Percentiles rank a stretch among this genome's conserved stretches.
Conservation (phyloP, 2,797 vertebrate species). For the Pagetopsis macropterus region DNA sequence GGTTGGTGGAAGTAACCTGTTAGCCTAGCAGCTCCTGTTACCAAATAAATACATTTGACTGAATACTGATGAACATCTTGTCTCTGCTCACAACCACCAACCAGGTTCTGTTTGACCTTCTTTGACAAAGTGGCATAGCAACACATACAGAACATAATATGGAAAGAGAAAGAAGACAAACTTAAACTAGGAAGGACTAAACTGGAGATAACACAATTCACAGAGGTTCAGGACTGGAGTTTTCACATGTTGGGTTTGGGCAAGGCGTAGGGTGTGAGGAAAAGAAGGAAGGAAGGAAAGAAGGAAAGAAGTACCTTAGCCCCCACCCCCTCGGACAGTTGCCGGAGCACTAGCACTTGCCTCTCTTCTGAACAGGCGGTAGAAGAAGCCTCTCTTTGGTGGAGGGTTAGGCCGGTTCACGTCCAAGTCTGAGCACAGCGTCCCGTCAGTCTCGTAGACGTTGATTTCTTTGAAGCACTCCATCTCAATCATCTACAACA, state of each 20-base stretch:
- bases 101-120: neutral
- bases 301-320: constrained; percentile 82
- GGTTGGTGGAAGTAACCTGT: constrained; percentile 1
- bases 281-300: constrained; percentile 61
- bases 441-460: constrained; percentile 83
- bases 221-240: neutral
- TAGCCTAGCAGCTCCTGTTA: constrained; percentile 1
- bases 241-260: constrained; percentile 44
- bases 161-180: neutral
- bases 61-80: neutral
- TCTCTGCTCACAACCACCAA: neutral
- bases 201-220: constrained; percentile 7
- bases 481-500: constrained; percentile 92
- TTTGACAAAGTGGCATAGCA: constrained; percentile 8
- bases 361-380: constrained; percentile 90
- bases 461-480: constrained; percentile 95
- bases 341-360: constrained; percentile 86
- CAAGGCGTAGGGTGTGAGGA: constrained; percentile 38
- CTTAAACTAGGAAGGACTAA: constrained; percentile 5
- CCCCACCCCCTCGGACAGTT: constrained; percentile 82
- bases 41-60: constrained; percentile 1
- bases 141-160: constrained; percentile 14
- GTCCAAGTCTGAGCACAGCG: constrained; percentile 80
- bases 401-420: constrained; percentile 80
- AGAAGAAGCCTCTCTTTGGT: constrained; percentile 90